Percentiles rank a stretch among this genome's conserved stretches.
Evolutionary conservation across 2,888 invertebrate species (phyloP).

Genomic region (Sialis fuliginosa): DNA sequence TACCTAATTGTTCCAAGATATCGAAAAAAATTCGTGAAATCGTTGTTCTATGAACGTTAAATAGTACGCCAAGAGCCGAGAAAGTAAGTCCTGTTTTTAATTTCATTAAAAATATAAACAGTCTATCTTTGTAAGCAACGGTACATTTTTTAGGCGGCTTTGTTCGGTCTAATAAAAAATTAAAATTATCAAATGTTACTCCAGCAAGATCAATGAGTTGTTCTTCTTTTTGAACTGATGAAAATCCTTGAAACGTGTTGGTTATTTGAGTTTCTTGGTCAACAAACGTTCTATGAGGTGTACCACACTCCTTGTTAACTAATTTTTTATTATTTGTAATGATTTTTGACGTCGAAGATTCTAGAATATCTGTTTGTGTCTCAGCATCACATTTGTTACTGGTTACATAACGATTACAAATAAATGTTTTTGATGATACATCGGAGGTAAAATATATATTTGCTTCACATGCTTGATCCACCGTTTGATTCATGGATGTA

Average conservation of each 20-base stretch:
- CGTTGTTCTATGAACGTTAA: slow-evolving; percentile 10
- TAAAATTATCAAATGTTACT: slow-evolving; percentile 9
- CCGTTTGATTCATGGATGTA: neutral
- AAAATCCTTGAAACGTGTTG: slow-evolving; percentile 7
- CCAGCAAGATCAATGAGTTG: slow-evolving; percentile 9
- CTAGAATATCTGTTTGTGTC: slow-evolving; percentile 7
- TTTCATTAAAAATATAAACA: slow-evolving; percentile 10
- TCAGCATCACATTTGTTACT: slow-evolving; percentile 7
- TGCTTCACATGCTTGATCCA: slow-evolving; percentile 7
- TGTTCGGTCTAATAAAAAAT: slow-evolving; percentile 9
- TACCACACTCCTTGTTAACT: slow-evolving; percentile 6
- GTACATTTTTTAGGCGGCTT: slow-evolving; percentile 1
- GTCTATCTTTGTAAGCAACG: slow-evolving; percentile 6
- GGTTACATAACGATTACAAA: slow-evolving; percentile 7
- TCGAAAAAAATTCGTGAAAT: slow-evolving; percentile 10
- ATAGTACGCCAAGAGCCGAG: slow-evolving; percentile 9
- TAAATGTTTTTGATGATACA: slow-evolving; percentile 6
- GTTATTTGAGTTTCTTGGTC: slow-evolving; percentile 3
- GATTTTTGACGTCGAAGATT: neutral
- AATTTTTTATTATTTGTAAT: slow-evolving; percentile 2
- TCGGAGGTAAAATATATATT: slow-evolving; percentile 4
- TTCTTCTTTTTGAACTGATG: slow-evolving; percentile 9
- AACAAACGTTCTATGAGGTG: slow-evolving; percentile 2
- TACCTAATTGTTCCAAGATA: slow-evolving; percentile 6
- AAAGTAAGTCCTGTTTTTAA: slow-evolving; percentile 10